Evolutionary conservation across 2,888 invertebrate species (phyloP).

Genomic region (Brachyptera putata): DNA sequence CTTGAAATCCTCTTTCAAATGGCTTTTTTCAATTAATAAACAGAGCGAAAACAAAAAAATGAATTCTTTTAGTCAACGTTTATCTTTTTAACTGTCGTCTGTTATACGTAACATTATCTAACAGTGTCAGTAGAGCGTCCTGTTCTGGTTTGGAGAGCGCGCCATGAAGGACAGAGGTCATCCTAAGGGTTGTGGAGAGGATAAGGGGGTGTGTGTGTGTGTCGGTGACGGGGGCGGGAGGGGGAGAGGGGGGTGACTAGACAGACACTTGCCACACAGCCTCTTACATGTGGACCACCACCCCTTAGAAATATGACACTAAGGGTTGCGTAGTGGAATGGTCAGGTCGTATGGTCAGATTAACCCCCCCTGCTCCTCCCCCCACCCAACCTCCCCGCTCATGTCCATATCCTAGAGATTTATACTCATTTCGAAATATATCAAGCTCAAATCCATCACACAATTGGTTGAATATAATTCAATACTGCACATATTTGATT

Average conservation of each 20-base stretch:
- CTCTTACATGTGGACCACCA: neutral
- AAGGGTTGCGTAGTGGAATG: neutral
- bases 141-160: no score
- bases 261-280: slow-evolving; percentile 1
- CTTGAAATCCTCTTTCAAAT: no score
- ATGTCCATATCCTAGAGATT: no score
- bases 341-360: neutral
- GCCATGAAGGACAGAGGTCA: neutral
- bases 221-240: neutral
- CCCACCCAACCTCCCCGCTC: no score
- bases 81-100: no score
- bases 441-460: no score
- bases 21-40: no score
- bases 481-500: no score
- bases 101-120: neutral
- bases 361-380: neutral
- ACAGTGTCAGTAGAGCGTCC: neutral
- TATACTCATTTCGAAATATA: no score
- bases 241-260: neutral
- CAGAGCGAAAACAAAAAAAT: no score
- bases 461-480: no score
- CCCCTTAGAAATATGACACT: slow-evolving; percentile 6
- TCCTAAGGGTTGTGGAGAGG: slow-evolving; percentile 1
- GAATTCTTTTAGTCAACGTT: no score
- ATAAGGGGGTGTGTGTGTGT: neutral